Conservation (phyloP, 30 jellyfish, hydroid and myxozoan genomes). For the Aurelia coerulea region DNA sequence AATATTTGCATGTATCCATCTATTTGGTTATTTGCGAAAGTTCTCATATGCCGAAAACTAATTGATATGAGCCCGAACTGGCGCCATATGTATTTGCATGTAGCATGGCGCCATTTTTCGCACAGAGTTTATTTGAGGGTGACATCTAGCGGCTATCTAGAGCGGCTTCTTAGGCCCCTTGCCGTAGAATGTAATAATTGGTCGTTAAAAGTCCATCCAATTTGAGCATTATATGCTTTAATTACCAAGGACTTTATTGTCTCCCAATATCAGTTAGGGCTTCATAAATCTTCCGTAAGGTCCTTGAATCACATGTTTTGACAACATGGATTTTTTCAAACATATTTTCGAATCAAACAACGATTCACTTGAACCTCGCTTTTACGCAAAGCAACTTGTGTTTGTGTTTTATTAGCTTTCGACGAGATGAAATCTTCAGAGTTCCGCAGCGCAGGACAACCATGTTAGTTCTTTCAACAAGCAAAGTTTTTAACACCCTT, state of each 20-base stretch:
- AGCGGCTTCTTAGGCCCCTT: neutral
- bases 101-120: conserved; percentile 46
- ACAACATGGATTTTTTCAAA: too few species aligned
- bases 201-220: neutral
- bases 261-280: too few species aligned
- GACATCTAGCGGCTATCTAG: conserved; percentile 26
- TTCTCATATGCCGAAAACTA: conserved; percentile 28
- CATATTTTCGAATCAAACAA: too few species aligned
- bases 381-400: neutral
- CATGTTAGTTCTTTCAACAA: conserved; percentile 29
- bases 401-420: conserved; percentile 2
- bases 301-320: too few species aligned
- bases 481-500: conserved; percentile 39
- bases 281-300: too few species aligned
- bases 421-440: neutral
- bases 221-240: too few species aligned
- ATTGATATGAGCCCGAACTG: conserved; percentile 37
- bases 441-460: conserved; percentile 33
- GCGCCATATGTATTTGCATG: conserved; percentile 74
- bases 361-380: too few species aligned
- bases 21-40: conserved; percentile 53
- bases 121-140: conserved; percentile 57
- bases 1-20: conserved; percentile 50
- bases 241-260: too few species aligned
- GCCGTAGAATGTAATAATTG: conserved; percentile 9